phyloP scores from a whole-genome alignment of 2,888 invertebrate species.

The Lymantria monacha region DNA sequence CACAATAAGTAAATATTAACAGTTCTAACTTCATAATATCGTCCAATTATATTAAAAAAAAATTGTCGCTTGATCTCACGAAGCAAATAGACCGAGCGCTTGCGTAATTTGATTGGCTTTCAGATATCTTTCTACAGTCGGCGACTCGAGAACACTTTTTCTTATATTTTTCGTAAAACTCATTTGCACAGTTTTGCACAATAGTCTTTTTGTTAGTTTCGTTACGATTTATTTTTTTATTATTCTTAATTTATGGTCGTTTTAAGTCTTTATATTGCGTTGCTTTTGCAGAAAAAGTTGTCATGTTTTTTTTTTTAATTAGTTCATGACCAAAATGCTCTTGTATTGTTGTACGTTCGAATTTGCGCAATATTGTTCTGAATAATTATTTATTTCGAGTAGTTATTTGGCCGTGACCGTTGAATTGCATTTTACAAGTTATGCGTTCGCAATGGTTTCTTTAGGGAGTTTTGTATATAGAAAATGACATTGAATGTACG shows the following conservation, averaged over 20 bases:
- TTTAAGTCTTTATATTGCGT: conserved; percentile 25
- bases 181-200: conserved; percentile 39
- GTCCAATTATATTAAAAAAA: background rate
- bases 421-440: conserved; percentile 11
- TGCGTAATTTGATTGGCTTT: conserved; percentile 33
- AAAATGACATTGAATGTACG: background rate
- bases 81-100: conserved; percentile 24
- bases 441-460: background rate
- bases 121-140: conserved; percentile 29
- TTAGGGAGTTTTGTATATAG: conserved; percentile 5
- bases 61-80: conserved; percentile 9
- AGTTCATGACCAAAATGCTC: conserved; percentile 37
- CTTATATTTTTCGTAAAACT: conserved; percentile 29
- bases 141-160: conserved; percentile 20
- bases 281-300: conserved; percentile 26
- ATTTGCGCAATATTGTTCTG: conserved; percentile 22
- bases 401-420: conserved; percentile 10
- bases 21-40: background rate
- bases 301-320: conserved; percentile 25
- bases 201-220: conserved; percentile 24
- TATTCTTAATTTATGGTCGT: conserved; percentile 11
- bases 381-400: conserved; percentile 23
- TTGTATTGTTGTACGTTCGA: conserved; percentile 11
- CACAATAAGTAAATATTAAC: background rate
- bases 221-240: conserved; percentile 19